Conservation (phyloP, 2,113 vertebrate genomes). For the Anguilla rostrata region DNA sequence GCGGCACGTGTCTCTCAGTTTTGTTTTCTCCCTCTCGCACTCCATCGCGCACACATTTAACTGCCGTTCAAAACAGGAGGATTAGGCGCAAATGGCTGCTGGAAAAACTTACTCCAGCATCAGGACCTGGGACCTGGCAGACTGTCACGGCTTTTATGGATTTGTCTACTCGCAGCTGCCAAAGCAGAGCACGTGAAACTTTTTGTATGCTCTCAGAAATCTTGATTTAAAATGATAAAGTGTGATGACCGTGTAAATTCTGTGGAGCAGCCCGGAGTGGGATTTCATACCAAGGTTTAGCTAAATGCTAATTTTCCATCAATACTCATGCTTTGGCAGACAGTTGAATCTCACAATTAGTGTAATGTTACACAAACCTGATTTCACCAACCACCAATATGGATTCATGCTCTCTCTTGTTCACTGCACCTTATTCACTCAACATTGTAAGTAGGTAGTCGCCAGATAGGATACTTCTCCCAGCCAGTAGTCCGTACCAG, state of each 20-base stretch:
- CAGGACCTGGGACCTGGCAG: slow-evolving; percentile 6
- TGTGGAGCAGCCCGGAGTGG: neutral
- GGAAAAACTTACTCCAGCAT: slow-evolving; percentile 16
- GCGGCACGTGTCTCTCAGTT: neutral
- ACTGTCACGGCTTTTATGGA: slow-evolving; percentile 3
- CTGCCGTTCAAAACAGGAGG: neutral
- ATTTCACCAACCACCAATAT: neutral
- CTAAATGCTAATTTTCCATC: neutral
- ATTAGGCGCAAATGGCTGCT: neutral
- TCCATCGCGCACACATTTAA: neutral
- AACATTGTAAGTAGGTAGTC: neutral
- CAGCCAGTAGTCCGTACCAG: neutral
- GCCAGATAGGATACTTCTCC: neutral
- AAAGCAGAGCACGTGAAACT: neutral
- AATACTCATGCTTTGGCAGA: neutral
- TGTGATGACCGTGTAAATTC: neutral
- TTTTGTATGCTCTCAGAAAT: neutral
- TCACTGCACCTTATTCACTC: neutral
- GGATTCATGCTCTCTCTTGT: neutral
- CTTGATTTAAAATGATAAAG: neutral
- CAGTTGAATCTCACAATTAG: neutral
- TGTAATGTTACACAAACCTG: neutral
- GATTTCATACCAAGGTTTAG: neutral
- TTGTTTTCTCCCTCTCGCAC: neutral
- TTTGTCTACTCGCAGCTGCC: neutral